A percentile compares a stretch with the other conserved stretches of the same genome.
These are phyloP conservation scores for Zygaena filipendulae DNA, from an alignment of 2,888 invertebrate species.

Conservation along the genomic window DNA sequence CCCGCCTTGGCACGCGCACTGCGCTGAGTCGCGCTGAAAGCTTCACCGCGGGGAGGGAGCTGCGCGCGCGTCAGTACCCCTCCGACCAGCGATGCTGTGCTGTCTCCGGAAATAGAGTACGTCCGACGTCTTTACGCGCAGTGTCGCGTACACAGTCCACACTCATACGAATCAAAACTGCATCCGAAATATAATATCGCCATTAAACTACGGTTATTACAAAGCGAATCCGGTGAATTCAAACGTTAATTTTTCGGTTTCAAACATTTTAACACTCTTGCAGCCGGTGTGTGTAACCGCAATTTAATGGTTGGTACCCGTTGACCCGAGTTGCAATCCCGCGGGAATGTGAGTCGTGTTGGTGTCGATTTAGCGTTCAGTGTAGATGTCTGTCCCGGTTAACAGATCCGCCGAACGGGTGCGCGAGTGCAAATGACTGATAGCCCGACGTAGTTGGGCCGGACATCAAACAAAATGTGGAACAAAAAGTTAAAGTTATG, in stretches of 20 bases:
- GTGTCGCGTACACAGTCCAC: slow-evolving; percentile 35
- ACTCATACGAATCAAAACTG: no score
- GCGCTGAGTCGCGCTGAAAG: slow-evolving; percentile 45
- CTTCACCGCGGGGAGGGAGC: slow-evolving; percentile 29
- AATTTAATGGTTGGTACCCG: slow-evolving; percentile 37
- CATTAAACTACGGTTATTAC: slow-evolving; percentile 51
- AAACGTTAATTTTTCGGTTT: slow-evolving; percentile 6
- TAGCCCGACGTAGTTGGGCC: slow-evolving; percentile 52
- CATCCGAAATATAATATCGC: slow-evolving; percentile 30
- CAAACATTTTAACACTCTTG: slow-evolving; percentile 10
- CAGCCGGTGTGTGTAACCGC: no score
- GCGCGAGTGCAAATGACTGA: slow-evolving; percentile 66
- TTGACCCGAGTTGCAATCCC: slow-evolving; percentile 45
- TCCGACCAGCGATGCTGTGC: slow-evolving; percentile 70
- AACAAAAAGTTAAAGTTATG: slow-evolving; percentile 59
- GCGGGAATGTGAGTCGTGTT: slow-evolving; percentile 37
- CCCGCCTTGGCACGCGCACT: slow-evolving; percentile 40
- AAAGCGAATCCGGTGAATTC: slow-evolving; percentile 25
- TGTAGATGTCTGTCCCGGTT: slow-evolving; percentile 42
- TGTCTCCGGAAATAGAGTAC: slow-evolving; percentile 71
- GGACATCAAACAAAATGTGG: slow-evolving; percentile 61
- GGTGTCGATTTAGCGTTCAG: slow-evolving; percentile 32
- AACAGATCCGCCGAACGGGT: slow-evolving; percentile 56
- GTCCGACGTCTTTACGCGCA: slow-evolving; percentile 40
- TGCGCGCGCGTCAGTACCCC: slow-evolving; percentile 57